Conservation (phyloP, 2,888 invertebrate species). For the Salpingus planirostris region DNA sequence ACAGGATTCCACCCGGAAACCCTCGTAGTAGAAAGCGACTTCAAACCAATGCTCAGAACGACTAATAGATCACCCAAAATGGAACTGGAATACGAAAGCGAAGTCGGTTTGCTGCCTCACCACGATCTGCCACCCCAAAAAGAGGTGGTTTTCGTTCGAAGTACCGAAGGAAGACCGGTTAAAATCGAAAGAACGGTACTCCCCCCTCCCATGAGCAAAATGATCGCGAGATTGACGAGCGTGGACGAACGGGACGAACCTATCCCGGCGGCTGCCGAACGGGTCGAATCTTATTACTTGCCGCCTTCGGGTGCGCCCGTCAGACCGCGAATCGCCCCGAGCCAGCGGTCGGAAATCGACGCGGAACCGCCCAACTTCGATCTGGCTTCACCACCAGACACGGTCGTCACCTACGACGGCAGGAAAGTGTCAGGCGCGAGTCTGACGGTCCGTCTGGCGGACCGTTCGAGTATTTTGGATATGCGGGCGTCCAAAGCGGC, state of each 20-base stretch:
- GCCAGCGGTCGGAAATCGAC: constrained; percentile 40
- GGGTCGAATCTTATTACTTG: constrained; percentile 62
- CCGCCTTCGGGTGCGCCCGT: constrained; percentile 54
- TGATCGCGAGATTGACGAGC: constrained; percentile 17
- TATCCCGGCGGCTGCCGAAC: constrained; percentile 62
- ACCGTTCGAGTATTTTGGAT: constrained; percentile 23
- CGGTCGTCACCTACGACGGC: constrained; percentile 67
- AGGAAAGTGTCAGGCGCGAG: constrained; percentile 63
- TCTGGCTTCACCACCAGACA: constrained; percentile 40
- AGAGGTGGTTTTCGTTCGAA: no score
- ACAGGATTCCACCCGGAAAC: constrained; percentile 74
- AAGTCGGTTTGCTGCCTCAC: constrained; percentile 42
- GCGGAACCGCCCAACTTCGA: constrained; percentile 34
- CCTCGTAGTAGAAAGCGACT: constrained; percentile 75
- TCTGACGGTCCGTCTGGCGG: constrained; percentile 40
- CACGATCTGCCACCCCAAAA: no score
- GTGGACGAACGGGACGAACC: constrained; percentile 33
- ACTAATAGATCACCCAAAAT: no score
- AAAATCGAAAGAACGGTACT: constrained; percentile 74
- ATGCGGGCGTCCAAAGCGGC: constrained; percentile 46
- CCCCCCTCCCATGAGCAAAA: constrained; percentile 60
- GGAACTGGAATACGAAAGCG: constrained; percentile 44
- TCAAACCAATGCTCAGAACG: constrained; percentile 73
- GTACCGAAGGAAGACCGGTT: constrained; percentile 44
- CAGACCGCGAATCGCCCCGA: neutral